phyloP scores from a whole-genome alignment of 2,797 vertebrate species.

The Pantherophis alleghaniensis region DNA sequence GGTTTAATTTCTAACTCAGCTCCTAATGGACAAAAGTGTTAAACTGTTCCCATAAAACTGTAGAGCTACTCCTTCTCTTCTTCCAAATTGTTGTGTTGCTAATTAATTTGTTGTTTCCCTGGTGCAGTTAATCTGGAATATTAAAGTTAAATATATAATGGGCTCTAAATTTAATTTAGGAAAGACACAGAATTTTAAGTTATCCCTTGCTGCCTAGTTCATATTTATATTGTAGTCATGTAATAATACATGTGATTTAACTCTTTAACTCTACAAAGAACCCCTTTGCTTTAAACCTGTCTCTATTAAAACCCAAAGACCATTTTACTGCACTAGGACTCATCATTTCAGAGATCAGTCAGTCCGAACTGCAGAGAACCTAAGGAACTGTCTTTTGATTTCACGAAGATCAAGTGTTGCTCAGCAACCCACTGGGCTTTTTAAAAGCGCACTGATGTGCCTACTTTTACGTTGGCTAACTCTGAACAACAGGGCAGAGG shows the following conservation, averaged over 20 bases:
- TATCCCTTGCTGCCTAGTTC: not conserved
- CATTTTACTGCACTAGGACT: not conserved
- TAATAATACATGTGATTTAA: not conserved
- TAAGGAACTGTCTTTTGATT: not conserved
- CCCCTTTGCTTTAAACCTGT: not conserved
- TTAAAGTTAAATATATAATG: conserved; percentile 12
- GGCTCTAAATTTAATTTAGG: not conserved
- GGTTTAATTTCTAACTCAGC: not conserved
- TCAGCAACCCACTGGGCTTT: not conserved
- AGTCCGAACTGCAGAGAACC: not conserved
- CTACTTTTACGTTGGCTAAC: not conserved
- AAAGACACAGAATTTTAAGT: not conserved
- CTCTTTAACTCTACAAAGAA: not conserved
- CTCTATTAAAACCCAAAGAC: not conserved
- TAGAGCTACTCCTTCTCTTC: not conserved
- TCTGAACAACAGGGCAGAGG: not conserved
- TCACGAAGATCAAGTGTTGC: not conserved
- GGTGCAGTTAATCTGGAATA: conserved; percentile 5
- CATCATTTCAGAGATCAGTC: not conserved
- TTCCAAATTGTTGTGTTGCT: not conserved
- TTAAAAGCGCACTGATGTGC: not conserved
- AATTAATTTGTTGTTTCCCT: conserved; percentile 8
- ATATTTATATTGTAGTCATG: not conserved
- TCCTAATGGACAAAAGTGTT: not conserved
- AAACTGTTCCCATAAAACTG: not conserved